Conservation (phyloP, 1,140 invertebrate genomes). For the Orchesella cincta region DNA sequence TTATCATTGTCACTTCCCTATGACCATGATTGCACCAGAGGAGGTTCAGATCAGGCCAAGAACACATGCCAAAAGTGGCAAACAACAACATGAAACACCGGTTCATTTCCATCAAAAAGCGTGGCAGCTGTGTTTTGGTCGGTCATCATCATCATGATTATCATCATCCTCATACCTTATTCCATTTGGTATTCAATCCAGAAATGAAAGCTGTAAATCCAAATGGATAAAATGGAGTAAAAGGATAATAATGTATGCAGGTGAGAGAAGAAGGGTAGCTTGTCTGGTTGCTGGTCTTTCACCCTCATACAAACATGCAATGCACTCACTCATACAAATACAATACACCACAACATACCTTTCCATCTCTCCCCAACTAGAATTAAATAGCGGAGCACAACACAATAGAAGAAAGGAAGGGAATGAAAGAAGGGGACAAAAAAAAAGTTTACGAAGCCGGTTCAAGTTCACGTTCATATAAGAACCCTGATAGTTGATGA, state of each 20-base stretch:
- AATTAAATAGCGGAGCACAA: neutral
- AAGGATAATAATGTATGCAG: neutral
- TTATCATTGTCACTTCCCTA: too few relatives aligned
- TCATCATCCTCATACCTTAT: neutral
- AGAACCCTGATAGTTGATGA: neutral
- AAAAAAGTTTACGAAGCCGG: neutral
- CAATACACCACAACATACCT: neutral
- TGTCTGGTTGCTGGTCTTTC: neutral
- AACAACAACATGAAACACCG: neutral
- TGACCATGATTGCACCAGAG: too few relatives aligned
- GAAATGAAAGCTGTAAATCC: neutral
- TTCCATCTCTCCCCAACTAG: neutral
- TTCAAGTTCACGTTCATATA: neutral
- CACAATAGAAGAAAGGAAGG: neutral
- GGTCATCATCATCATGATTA: neutral
- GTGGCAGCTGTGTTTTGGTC: constrained; percentile 12
- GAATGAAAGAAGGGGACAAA: neutral
- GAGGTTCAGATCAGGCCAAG: too few relatives aligned
- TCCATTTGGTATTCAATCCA: neutral
- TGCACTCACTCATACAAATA: neutral
- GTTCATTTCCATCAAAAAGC: neutral
- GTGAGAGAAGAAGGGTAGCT: neutral
- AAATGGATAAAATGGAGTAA: constrained; percentile 1
- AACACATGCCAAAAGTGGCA: neutral
- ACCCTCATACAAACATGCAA: neutral